Evolutionary conservation across 2,797 vertebrate species (phyloP).

Genomic region (Melanogrammus aeglefinus): DNA sequence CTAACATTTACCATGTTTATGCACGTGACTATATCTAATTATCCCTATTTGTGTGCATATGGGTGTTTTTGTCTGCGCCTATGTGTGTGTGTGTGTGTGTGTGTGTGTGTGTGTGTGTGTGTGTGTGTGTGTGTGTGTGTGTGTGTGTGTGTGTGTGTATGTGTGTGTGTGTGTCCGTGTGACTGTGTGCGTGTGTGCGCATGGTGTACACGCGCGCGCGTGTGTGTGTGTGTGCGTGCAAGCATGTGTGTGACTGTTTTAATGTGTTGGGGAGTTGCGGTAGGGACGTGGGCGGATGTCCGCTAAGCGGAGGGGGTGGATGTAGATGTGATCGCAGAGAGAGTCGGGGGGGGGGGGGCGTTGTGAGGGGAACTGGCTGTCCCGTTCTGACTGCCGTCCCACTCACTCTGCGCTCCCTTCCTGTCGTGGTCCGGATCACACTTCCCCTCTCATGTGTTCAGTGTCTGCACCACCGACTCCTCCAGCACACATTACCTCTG

Average conservation of each 20-base stretch:
- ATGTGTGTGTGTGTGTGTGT: slow-evolving; percentile 10
- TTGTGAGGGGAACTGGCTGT: slow-evolving; percentile 20
- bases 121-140: neutral
- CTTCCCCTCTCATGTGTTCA: neutral
- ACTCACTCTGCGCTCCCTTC: slow-evolving; percentile 20
- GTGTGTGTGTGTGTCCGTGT: slow-evolving; percentile 6
- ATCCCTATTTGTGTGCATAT: slow-evolving; percentile 14
- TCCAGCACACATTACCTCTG: slow-evolving; percentile 30
- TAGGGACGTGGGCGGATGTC: slow-evolving; percentile 58
- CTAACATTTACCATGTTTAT: neutral
- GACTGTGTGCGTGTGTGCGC: neutral
- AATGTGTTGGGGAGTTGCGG: slow-evolving; percentile 53
- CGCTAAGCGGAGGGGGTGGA: slow-evolving; percentile 48
- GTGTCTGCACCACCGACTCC: too few relatives aligned
- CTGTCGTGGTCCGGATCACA: slow-evolving; percentile 1
- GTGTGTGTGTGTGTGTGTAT: neutral
- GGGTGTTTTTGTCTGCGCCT: neutral
- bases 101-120: neutral
- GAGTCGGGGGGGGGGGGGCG: slow-evolving; percentile 32
- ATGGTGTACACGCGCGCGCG: neutral
- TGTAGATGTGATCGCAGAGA: slow-evolving; percentile 51
- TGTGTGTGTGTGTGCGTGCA: neutral
- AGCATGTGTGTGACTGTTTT: slow-evolving; percentile 9
- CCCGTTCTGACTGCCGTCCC: slow-evolving; percentile 57
- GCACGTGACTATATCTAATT: slow-evolving; percentile 1